Conservation (phyloP, 2,888 invertebrate species). For the Tetragonisca angustula region DNA sequence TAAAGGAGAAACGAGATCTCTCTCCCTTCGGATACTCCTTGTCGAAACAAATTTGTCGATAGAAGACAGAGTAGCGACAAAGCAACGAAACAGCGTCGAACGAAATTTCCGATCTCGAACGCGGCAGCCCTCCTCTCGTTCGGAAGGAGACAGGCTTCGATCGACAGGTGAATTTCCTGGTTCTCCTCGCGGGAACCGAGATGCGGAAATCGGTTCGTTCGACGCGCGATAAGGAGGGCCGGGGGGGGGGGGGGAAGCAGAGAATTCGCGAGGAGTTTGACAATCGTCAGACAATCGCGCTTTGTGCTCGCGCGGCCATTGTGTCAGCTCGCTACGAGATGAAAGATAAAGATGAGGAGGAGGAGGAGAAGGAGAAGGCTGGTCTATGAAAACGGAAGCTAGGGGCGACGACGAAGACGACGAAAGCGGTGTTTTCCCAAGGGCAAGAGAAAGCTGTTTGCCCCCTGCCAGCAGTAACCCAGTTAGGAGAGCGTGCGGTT, state of each 20-base stretch:
- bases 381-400: slow-evolving; percentile 30
- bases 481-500: slow-evolving; percentile 64
- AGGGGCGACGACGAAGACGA: slow-evolving; percentile 13
- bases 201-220: slow-evolving; percentile 38
- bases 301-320: slow-evolving; percentile 22
- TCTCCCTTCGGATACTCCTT: too few relatives aligned
- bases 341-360: slow-evolving; percentile 2
- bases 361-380: background rate
- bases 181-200: slow-evolving; percentile 15
- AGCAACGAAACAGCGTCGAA: background rate
- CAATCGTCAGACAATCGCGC: slow-evolving; percentile 28
- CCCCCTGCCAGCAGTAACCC: slow-evolving; percentile 67
- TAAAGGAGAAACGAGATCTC: too few relatives aligned
- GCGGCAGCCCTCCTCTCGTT: too few relatives aligned
- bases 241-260: too few relatives aligned
- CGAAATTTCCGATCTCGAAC: background rate
- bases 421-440: slow-evolving; percentile 62
- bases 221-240: background rate
- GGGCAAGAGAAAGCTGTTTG: slow-evolving; percentile 71
- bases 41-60: background rate
- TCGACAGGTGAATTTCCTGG: slow-evolving; percentile 39
- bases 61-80: too few relatives aligned
- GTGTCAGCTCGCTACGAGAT: background rate
- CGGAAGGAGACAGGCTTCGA: background rate
- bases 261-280: slow-evolving; percentile 29